Evolutionary conservation across 2,888 invertebrate genomes (phyloP).

Genomic region (Trichogramma dendrolimi): DNA sequence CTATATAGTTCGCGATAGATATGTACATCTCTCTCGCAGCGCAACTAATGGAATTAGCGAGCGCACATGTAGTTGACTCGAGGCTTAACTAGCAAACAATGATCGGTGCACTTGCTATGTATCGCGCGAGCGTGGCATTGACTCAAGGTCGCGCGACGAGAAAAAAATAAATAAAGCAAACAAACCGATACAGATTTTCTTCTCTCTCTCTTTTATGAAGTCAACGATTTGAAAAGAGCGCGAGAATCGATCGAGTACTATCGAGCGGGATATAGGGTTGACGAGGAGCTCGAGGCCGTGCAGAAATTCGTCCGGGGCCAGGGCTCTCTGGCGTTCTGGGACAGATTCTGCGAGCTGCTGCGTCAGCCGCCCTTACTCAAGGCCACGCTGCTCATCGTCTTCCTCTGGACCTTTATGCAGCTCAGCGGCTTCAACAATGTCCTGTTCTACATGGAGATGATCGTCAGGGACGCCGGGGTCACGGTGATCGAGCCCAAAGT

Average conservation of each 20-base stretch:
- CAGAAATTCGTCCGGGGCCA: neutral
- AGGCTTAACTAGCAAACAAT: too few species aligned
- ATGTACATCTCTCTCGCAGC: too few species aligned
- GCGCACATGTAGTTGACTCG: too few species aligned
- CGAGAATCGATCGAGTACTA: neutral
- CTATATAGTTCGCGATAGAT: too few species aligned
- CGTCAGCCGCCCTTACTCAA: slow-evolving; percentile 19
- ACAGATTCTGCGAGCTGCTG: neutral
- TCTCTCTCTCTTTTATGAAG: too few species aligned
- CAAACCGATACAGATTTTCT: too few species aligned
- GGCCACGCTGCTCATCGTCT: slow-evolving; percentile 34
- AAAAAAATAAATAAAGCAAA: too few species aligned
- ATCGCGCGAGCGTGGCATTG: too few species aligned
- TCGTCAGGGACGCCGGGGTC: slow-evolving; percentile 36
- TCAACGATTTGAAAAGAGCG: neutral
- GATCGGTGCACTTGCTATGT: too few species aligned
- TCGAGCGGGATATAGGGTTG: neutral
- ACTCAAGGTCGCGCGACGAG: too few species aligned
- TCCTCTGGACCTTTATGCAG: slow-evolving; percentile 39
- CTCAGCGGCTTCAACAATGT: slow-evolving; percentile 39
- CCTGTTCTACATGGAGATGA: slow-evolving; percentile 42
- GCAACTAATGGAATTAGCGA: too few species aligned
- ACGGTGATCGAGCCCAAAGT: slow-evolving; percentile 34
- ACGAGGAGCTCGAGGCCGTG: neutral
- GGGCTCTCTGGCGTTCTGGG: neutral